phyloP scores from a whole-genome alignment of 2,113 vertebrate genomes.

The Phycodurus eques region DNA sequence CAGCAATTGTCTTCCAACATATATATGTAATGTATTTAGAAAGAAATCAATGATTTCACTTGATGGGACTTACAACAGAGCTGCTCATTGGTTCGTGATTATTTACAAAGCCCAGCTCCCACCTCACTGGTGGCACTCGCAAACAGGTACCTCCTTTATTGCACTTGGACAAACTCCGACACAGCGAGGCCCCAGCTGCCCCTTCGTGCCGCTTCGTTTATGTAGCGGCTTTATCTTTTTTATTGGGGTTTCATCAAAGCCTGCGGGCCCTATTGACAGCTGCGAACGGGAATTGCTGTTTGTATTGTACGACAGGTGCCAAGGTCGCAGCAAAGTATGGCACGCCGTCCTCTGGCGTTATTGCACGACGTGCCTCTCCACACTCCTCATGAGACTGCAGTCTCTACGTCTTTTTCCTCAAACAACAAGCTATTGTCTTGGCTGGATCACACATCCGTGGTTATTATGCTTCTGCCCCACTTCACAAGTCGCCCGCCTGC shows the following conservation, averaged over 20 bases:
- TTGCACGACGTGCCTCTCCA: slow-evolving; percentile 15
- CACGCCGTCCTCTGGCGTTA: slow-evolving; percentile 2
- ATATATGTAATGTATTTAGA: neutral
- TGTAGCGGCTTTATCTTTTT: slow-evolving; percentile 31
- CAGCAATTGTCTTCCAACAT: neutral
- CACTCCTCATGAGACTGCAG: neutral
- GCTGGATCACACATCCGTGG: slow-evolving; percentile 31
- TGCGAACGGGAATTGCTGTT: slow-evolving; percentile 13
- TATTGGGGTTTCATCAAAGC: slow-evolving; percentile 31
- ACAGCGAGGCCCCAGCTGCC: slow-evolving; percentile 52
- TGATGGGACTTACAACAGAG: slow-evolving; percentile 22
- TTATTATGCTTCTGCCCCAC: slow-evolving; percentile 31
- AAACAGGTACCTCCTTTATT: slow-evolving; percentile 38
- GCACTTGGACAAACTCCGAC: slow-evolving; percentile 18
- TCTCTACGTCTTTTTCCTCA: slow-evolving; percentile 16
- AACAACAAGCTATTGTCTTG: slow-evolving; percentile 17
- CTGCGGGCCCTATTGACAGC: slow-evolving; percentile 20
- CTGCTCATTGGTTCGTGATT: slow-evolving; percentile 24
- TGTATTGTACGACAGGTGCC: slow-evolving; percentile 33
- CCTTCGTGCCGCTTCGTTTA: slow-evolving; percentile 33
- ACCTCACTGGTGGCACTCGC: slow-evolving; percentile 26
- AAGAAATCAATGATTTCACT: neutral
- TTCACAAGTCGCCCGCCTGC: slow-evolving; percentile 49
- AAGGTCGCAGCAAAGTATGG: slow-evolving; percentile 32
- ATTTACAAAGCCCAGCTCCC: slow-evolving; percentile 18